Evolutionary conservation across 2,113 vertebrate species (phyloP).

Genomic region (Vulpes lagopus): DNA sequence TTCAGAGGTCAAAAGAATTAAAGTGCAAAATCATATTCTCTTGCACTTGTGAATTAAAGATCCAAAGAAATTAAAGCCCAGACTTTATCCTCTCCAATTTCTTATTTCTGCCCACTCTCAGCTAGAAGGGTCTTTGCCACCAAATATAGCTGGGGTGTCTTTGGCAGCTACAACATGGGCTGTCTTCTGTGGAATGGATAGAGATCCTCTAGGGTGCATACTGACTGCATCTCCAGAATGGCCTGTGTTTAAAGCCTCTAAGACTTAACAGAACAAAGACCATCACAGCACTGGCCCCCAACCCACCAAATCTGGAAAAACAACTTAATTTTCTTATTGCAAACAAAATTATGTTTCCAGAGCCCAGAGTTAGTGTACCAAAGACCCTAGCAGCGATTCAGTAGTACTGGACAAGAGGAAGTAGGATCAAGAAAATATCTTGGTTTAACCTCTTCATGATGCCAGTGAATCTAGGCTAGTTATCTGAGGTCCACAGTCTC

Average conservation of each 20-base stretch:
- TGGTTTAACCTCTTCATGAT: neutral
- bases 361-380: neutral
- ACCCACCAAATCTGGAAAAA: neutral
- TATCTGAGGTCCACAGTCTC: neutral
- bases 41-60: neutral
- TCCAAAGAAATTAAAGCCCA: slow-evolving; percentile 32
- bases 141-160: neutral
- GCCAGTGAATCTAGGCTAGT: neutral
- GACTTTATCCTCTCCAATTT: neutral
- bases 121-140: neutral
- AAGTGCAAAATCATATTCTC: slow-evolving; percentile 53
- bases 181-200: neutral
- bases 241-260: neutral
- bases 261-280: neutral
- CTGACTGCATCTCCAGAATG: neutral
- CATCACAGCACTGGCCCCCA: neutral
- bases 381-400: neutral
- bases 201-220: neutral
- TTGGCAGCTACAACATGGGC: neutral
- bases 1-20: slow-evolving; percentile 64
- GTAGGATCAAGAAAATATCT: neutral
- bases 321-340: neutral
- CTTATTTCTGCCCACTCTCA: neutral
- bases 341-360: neutral
- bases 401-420: neutral